These are phyloP conservation scores for Rhagologus leucostigma DNA, from an alignment of 2,113 vertebrate genomes.

Conservation along the genomic window DNA sequence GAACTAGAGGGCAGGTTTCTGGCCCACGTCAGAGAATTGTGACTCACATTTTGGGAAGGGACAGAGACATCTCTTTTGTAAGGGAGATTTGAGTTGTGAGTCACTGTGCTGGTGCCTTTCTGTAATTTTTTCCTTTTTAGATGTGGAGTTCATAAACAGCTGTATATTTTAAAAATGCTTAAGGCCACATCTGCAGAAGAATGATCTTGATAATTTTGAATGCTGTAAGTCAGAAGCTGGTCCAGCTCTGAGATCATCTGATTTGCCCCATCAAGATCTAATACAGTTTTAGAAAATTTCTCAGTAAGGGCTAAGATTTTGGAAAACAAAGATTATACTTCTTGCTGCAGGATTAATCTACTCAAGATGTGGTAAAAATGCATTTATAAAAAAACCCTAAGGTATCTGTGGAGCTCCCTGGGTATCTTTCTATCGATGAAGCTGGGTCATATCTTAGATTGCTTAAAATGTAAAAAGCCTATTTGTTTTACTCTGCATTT, in stretches of 20 bases:
- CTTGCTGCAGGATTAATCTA: not conserved
- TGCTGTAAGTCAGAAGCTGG: not conserved
- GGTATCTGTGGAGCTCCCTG: not conserved
- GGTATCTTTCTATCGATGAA: not conserved
- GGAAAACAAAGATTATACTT: not conserved
- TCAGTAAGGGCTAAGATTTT: not conserved
- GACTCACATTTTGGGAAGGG: slow-evolving; percentile 10
- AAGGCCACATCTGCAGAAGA: not conserved
- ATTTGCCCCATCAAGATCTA: not conserved
- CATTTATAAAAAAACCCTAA: not conserved
- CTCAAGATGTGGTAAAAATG: not conserved
- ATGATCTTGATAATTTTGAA: not conserved
- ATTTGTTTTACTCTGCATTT: not conserved
- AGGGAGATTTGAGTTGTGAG: not conserved
- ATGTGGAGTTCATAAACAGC: not conserved
- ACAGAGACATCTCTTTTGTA: not conserved
- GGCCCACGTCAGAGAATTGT: not conserved
- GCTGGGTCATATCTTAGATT: not conserved
- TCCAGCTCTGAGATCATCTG: slow-evolving; percentile 4
- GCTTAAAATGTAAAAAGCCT: not conserved
- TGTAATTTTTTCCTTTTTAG: not conserved
- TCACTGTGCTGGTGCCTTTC: not conserved
- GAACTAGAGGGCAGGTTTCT: not conserved
- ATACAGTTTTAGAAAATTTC: not conserved
- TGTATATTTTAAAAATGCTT: not conserved